Base-by-base conservation (phyloP, 2,888 invertebrate species). In the Dorcus parallelipipedus region DNA sequence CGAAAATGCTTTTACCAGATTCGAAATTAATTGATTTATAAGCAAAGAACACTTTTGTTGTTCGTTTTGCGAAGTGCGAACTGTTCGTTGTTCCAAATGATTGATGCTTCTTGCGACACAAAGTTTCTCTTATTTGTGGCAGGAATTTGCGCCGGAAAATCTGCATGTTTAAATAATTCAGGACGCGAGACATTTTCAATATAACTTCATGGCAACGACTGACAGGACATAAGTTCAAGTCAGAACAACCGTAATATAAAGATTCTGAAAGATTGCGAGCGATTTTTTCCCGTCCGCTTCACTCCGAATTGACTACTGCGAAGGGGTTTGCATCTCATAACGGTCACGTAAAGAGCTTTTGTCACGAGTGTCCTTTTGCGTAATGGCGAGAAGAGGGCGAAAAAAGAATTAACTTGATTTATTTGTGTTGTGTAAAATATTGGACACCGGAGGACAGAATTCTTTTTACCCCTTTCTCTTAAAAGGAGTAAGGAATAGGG, bases 191-290 rank as follows among this genome's bases (percentile, higher is more conserved):
- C 67, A 68, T 72, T 70, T 69, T 68, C 71, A 70, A 72, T 71
- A 71, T 68, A 72, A 69, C 60, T 62, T 64, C 59, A 66, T 62
- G 59, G 67, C 63, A 64, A 65, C 66, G 63, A 69, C 68, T 71
- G 73, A 72, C 74, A 71, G 73, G 71, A 70, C 74, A 76, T 76
- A 73, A 74, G 71, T 74, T 71, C 66, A 52, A 69, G 71, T 71
- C 73, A 65, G 64, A 70, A 70, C 67, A 67, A 68, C 66, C 65
- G 74, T 69, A 76, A 75, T 75, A 75, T 75, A 75, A 74, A 75
- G 76, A 76, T 76, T 75, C 73, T 76, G 74, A 76, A 74, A 73
- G 73, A 76, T 75, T 74, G 73, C 69, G 59, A 62, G 69, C 70
- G 67, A 76, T 76, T 75, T 74, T 73, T 76, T 60, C 60, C 42